These are phyloP conservation scores for Papio anubis DNA, from an alignment of 2,113 vertebrate genomes.

Conservation along the genomic window DNA sequence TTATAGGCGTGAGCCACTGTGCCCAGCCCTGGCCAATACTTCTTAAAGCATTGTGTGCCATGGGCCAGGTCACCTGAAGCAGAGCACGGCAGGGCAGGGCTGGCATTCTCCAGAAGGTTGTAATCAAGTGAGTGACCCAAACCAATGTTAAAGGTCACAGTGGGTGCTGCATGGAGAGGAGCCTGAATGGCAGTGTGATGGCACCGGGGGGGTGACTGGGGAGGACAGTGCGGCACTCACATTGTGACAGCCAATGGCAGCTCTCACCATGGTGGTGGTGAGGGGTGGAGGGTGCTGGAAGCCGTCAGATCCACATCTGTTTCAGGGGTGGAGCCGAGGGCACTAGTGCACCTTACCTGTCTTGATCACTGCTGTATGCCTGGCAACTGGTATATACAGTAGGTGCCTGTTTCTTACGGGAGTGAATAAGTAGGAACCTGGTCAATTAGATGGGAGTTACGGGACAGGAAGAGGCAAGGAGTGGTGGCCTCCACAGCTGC, in stretches of 20 bases:
- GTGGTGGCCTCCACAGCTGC: too few relatives aligned
- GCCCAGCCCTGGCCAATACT: too few relatives aligned
- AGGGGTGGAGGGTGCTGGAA: neutral
- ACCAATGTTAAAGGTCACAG: neutral
- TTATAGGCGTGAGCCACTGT: too few relatives aligned
- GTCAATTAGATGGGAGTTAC: too few relatives aligned
- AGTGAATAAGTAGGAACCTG: neutral
- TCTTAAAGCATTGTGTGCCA: too few relatives aligned
- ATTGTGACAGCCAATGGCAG: neutral
- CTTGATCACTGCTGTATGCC: neutral
- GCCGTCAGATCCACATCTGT: too few relatives aligned
- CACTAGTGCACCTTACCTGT: neutral
- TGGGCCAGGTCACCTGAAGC: neutral
- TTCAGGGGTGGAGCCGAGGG: neutral
- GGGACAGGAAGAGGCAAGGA: neutral
- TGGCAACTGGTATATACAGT: too few relatives aligned
- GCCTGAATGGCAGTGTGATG: neutral
- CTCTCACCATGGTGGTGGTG: neutral
- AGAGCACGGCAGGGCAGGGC: too few relatives aligned
- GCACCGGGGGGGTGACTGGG: neutral
- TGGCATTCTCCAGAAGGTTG: too few relatives aligned
- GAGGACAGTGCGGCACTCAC: neutral
- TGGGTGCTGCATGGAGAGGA: neutral
- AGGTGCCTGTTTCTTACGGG: too few relatives aligned
- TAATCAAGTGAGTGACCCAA: neutral